Conservation (phyloP, 1,140 invertebrate species). For the Caerostris darwini region DNA sequence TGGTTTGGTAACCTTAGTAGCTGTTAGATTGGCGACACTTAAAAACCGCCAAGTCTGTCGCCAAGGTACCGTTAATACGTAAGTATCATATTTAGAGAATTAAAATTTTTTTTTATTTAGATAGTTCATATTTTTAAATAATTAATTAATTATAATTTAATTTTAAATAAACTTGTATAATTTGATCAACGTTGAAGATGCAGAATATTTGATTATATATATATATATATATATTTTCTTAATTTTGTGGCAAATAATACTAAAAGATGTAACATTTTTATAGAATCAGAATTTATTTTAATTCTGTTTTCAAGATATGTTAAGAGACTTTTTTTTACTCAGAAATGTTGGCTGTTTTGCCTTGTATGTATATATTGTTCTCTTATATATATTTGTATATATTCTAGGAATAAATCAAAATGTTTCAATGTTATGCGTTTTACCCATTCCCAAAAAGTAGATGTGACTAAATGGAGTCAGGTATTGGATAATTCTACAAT, state of each 20-base stretch:
- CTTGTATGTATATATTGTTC: neutral
- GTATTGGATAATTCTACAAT: slow-evolving; percentile 77
- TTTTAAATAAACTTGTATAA: neutral
- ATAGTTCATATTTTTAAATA: neutral
- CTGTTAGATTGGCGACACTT: too few relatives aligned
- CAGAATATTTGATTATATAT: neutral
- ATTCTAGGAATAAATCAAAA: slow-evolving; percentile 86
- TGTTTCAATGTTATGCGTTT: slow-evolving; percentile 96
- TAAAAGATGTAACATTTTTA: neutral
- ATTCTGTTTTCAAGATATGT: neutral
- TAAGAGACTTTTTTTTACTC: neutral
- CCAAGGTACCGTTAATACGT: too few relatives aligned
- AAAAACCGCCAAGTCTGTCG: too few relatives aligned
- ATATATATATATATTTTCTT: neutral
- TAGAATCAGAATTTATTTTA: neutral
- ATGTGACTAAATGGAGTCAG: slow-evolving; percentile 94
- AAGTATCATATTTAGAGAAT: too few relatives aligned
- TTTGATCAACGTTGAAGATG: neutral
- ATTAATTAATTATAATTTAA: neutral
- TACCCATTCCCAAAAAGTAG: slow-evolving; percentile 92
- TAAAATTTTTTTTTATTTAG: neutral
- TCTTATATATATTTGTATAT: neutral
- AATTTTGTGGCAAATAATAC: neutral
- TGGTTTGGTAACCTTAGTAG: too few relatives aligned
- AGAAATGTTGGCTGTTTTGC: neutral